Evolutionary conservation across 2,797 vertebrate species (phyloP), one percentile per base, ranked within the genome.

Genomic region (Gambelia wislizenii): DNA sequence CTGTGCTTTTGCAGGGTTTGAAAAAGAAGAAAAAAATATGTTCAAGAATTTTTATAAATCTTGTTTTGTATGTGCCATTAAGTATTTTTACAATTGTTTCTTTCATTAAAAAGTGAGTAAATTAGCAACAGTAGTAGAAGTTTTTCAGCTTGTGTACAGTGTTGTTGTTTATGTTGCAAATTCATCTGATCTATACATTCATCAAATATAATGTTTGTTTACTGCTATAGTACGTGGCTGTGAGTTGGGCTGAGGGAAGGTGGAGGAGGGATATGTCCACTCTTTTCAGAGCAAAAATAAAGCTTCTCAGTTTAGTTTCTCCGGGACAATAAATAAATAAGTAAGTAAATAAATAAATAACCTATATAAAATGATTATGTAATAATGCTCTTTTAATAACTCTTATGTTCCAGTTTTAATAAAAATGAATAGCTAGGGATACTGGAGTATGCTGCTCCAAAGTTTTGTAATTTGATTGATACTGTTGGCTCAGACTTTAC

Each of bases 21-120:
- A 69, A 94, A 94, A 93, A 91, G 86, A 84, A 84, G 90, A 47
- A 77, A 70, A 84, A 93, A 94, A 59, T 85, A 72, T 76, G 70
- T 76, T 86, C 52, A 86, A 69, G 84, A 83, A 86, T 77, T 86
- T 95, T 86, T 83, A 86, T 88, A 90, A 30, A 83, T 85, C 89
- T 89, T 93, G 87, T 87, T 22, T 30, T 91, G 44, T 59, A 13
- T 91, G 84, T 52, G 36, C 89, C 36, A 78, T 79, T 89, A 91
- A 93, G 85, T 44, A 56, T 92, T 39, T 87, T 93, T 86, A 74
- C 91, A 91, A 85, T 89, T 90, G 56, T 74, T 89, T 90, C 36
- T 88, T 91, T 86, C 78, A 86, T 30, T 76, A 79, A 86, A 69
- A n/a, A 59, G 2, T 80, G 90, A 91, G 10, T 64, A 89, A 83